These are phyloP conservation scores for Isoperla grammatica DNA, from an alignment of 2,888 invertebrate genomes.

Conservation along the genomic window DNA sequence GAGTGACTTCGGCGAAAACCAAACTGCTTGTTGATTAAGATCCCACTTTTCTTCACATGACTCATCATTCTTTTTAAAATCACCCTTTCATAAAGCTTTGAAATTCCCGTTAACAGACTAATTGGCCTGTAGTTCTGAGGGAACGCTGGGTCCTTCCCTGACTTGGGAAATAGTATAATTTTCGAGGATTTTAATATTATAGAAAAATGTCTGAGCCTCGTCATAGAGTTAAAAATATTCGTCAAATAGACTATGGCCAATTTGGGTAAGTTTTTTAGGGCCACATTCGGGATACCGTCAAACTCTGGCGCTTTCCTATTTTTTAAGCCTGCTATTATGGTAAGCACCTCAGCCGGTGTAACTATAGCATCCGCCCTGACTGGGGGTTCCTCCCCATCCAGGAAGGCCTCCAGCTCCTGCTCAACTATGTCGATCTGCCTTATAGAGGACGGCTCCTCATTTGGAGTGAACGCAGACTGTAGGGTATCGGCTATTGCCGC, in stretches of 20 bases:
- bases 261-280: constrained; percentile 29
- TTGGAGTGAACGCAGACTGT: no score
- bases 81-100: constrained; percentile 34
- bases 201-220: not conserved
- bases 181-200: constrained; percentile 33
- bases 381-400: no score
- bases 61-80: constrained; percentile 27
- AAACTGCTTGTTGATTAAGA: not conserved
- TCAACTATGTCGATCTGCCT: no score
- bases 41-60: constrained; percentile 23
- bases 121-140: constrained; percentile 34
- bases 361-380: not conserved
- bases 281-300: constrained; percentile 18
- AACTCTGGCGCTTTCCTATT: not conserved
- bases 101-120: constrained; percentile 30
- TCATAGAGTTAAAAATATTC: not conserved
- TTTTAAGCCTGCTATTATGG: not conserved
- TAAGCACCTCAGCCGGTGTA: not conserved
- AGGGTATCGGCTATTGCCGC: no score
- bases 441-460: no score
- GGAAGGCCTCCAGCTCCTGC: no score
- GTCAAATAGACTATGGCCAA: constrained; percentile 21
- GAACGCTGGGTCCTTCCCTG: constrained; percentile 29
- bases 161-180: constrained; percentile 33
- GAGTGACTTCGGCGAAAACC: not conserved